Conservation (phyloP, 2,113 vertebrate species). For the Ascaphus truei region DNA sequence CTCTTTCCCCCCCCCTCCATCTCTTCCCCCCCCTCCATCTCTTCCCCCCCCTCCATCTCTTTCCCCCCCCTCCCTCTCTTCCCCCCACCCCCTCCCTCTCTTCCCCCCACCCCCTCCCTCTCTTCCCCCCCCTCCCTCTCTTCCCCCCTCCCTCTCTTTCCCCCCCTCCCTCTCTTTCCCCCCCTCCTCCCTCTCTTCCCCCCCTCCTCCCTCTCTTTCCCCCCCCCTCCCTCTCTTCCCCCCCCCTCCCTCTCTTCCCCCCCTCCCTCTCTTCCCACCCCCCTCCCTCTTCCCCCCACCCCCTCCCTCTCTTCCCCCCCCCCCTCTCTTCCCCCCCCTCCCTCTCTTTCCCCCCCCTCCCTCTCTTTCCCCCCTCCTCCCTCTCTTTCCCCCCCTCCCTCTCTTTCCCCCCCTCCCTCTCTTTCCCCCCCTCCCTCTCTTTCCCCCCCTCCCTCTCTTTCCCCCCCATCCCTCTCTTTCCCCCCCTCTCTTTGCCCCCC, state of each 20-base stretch:
- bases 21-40: too few species aligned
- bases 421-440: too few species aligned
- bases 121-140: conserved; percentile 48
- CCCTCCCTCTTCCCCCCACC: too few species aligned
- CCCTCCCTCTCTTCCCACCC: too few species aligned
- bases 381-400: conserved; percentile 49
- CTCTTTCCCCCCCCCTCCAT: too few species aligned
- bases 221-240: conserved; percentile 21
- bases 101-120: too few species aligned
- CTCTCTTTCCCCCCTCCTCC: conserved; percentile 19
- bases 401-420: too few species aligned
- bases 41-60: too few species aligned
- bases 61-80: conserved; percentile 1
- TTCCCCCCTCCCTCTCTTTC: conserved; percentile 47
- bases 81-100: too few species aligned
- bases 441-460: too few species aligned
- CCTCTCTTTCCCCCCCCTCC: not conserved
- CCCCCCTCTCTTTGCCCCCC: conserved; percentile 49
- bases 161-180: conserved; percentile 41
- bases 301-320: too few species aligned
- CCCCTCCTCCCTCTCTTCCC: conserved; percentile 32
- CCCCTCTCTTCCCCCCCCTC: conserved; percentile 20
- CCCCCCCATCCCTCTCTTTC: too few species aligned
- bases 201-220: conserved; percentile 38
- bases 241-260: conserved; percentile 20